Base-by-base conservation (phyloP, 2,113 vertebrate species). In the Catharus minimus region DNA sequence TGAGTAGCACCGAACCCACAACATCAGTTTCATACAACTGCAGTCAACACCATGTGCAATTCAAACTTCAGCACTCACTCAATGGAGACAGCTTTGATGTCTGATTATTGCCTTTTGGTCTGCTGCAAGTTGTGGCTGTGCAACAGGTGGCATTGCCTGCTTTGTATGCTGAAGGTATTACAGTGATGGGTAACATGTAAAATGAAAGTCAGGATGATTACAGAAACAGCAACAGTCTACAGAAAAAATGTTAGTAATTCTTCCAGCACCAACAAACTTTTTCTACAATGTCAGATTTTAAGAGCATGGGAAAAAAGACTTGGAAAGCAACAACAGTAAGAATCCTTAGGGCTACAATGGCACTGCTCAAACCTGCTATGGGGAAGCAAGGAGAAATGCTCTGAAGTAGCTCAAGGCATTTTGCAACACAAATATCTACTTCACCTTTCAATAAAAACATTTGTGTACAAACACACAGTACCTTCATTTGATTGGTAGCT, bases 281-380 rank as follows among this genome's bases (percentile, higher is more conserved):
- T 62, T 19, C 43, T 56, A 30, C n/a, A 66, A 69, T 9, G 16
- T 7, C 17, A 62, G 33, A 62, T 77, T 71, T 77, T 38, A 86
- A 66, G 6, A 57, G 39, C 24, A 39, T 5, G 3, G 44, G 30
- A 46, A 78, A 46, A 39, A 58, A 50, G 23, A 69, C 50, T 20
- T 41, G 20, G 4, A 58, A 38, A 66, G 43, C 72, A 64, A 17
- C 0, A 0, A 64, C 13, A 49, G 3, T 3, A 7, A 56, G 38
- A 76, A 64, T 60, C 44, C 36, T 50, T 13, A 43, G 52, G 36
- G 13, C 11, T 84, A 55, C 30, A 56, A 18, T 8, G 4, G 24
- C 23, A 72, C 8, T 9, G 21, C 55, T 41, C 32, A 38, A 68
- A 76, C 6, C 1, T 10, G n/a, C 39, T 28, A 8, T 3, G 9